These are phyloP conservation scores for Alcis repandata DNA, from an alignment of 2,888 invertebrate genomes.

Conservation along the genomic window DNA sequence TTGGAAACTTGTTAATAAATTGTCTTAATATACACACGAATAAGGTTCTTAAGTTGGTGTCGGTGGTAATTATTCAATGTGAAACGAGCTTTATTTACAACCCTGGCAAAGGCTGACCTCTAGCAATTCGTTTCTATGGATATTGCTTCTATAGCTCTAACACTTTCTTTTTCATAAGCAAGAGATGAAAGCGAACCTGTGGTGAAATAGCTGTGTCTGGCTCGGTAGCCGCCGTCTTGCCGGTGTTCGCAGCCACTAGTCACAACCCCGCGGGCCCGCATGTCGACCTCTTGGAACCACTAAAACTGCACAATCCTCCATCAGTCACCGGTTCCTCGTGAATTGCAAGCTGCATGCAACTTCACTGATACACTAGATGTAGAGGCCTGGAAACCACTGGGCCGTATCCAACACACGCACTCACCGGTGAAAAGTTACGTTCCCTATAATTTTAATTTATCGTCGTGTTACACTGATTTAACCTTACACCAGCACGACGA, in stretches of 20 bases:
- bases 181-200: slow-evolving; percentile 67
- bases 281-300: slow-evolving; percentile 71
- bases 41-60: slow-evolving; percentile 41
- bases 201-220: slow-evolving; percentile 74
- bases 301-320: slow-evolving; percentile 75
- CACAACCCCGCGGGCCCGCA: slow-evolving; percentile 75
- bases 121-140: slow-evolving; percentile 8
- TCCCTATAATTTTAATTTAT: slow-evolving; percentile 66
- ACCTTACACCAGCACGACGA: slow-evolving; percentile 64
- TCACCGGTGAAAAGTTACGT: slow-evolving; percentile 71
- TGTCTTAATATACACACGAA: slow-evolving; percentile 47
- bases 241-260: slow-evolving; percentile 70
- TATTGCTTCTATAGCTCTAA: slow-evolving; percentile 5
- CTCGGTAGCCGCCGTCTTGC: slow-evolving; percentile 80
- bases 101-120: slow-evolving; percentile 20
- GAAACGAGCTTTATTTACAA: slow-evolving; percentile 40
- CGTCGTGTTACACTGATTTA: slow-evolving; percentile 66
- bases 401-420: slow-evolving; percentile 78
- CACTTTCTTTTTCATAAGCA: slow-evolving; percentile 28
- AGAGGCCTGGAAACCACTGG: slow-evolving; percentile 69
- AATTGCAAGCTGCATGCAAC: slow-evolving; percentile 61
- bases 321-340: slow-evolving; percentile 68
- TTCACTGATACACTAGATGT: slow-evolving; percentile 48
- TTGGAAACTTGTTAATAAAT: slow-evolving; percentile 66
- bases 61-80: slow-evolving; percentile 48